Evolutionary conservation across 2,888 invertebrate species (phyloP).

Genomic region (Tipula lateralis): DNA sequence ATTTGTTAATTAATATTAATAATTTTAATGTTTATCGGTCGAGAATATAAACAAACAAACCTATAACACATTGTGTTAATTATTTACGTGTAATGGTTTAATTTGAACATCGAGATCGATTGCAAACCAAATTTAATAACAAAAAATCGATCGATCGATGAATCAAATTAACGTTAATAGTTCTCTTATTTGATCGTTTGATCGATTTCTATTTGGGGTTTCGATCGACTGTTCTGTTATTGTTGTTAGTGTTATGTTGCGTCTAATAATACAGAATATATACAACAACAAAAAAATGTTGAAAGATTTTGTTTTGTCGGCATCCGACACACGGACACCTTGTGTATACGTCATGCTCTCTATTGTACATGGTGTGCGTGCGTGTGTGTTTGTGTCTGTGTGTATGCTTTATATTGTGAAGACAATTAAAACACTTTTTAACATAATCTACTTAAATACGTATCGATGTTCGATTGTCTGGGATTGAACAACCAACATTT

Average conservation of each 20-base stretch:
- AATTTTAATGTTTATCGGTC: neutral
- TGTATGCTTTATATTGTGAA: neutral
- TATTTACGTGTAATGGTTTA: conserved; percentile 11
- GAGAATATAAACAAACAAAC: neutral
- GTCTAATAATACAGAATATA: neutral
- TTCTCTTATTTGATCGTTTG: conserved; percentile 19
- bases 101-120: neutral
- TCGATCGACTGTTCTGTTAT: too few species aligned
- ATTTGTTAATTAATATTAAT: neutral
- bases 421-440: neutral
- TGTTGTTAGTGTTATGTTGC: neutral
- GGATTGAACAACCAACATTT: neutral
- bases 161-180: conserved; percentile 19
- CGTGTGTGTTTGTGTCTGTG: neutral
- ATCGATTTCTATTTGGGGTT: neutral
- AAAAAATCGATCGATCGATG: conserved; percentile 14
- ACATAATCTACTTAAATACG: neutral
- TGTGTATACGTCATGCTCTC: neutral
- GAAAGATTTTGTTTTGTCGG: neutral
- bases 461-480: neutral
- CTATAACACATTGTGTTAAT: neutral
- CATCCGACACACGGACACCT: neutral
- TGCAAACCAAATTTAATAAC: neutral
- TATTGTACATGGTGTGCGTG: too few species aligned
- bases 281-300: neutral